A percentile compares a stretch with the other conserved stretches of the same genome.
phyloP scores from a whole-genome alignment of 2,113 vertebrate species.

The Empidonax alnorum region DNA sequence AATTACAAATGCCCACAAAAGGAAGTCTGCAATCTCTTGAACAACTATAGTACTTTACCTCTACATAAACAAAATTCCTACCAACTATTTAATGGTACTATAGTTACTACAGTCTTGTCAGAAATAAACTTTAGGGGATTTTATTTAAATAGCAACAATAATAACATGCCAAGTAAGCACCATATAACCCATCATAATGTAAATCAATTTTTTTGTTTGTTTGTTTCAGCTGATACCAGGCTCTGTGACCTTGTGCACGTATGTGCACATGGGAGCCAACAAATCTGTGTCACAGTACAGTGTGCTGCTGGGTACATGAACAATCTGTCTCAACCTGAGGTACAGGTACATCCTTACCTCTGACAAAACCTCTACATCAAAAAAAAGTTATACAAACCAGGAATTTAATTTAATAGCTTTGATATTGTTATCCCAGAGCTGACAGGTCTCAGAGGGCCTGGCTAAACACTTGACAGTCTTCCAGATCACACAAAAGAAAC shows the following conservation, averaged over 20 bases:
- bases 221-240: background rate
- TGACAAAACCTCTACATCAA: background rate
- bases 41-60: background rate
- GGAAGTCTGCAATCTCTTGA: slow-evolving; percentile 1
- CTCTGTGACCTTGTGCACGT: background rate
- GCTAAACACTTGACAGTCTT: background rate
- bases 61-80: slow-evolving; percentile 25
- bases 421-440: background rate
- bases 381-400: background rate
- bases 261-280: background rate
- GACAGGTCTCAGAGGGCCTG: background rate
- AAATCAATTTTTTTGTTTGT: background rate
- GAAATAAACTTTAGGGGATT: background rate
- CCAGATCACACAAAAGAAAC: background rate
- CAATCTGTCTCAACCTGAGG: background rate
- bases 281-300: background rate
- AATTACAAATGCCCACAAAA: slow-evolving; percentile 34
- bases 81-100: background rate
- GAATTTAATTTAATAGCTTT: background rate
- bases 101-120: background rate
- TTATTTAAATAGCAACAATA: slow-evolving; percentile 10
- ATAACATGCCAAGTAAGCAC: background rate
- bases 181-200: background rate
- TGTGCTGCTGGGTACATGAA: background rate
- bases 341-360: background rate